Base-by-base conservation (phyloP, 2,113 vertebrate species). In the Triplophysa rosa region DNA sequence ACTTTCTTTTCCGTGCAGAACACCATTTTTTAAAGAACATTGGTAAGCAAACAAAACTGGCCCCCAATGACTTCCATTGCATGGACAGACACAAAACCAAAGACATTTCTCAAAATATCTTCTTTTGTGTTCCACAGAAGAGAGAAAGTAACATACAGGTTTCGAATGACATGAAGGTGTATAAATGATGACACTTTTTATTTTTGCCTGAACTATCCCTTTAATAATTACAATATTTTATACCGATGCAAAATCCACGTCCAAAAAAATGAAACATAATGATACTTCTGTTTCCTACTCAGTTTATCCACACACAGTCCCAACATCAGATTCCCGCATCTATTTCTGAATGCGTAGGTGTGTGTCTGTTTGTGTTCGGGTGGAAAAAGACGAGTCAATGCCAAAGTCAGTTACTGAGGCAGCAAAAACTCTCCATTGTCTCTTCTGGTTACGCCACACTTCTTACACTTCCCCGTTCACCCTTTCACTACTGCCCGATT, bases 321-420 rank as follows among this genome's bases (percentile, higher is more conserved):
- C 64, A 81, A 49, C 62, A 45, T 65, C 76, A 21, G 45, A 64
- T 84, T 23, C 71, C 9, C 84, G 69, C 70, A 33, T 37, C 26
- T 67, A 73, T 83, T 65, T 73, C 40, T 56, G 70, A 42, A 77
- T 67, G 68, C 91, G 86, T 92, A 17, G 9, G 61, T 59, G 80
- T 58, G 47, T 66, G 33, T 37, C 33, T 6, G 33, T 37, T 37
- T 37, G 12, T 71, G 45, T 63, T 59, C 21, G 42, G 23, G 58
- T 49, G 45, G 77, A 79, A 79, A 79, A 69, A 49, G 66, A 63
- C 2, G 40, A 66, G 70, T 79, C 67, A 66, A 45, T 47, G 21
- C 67, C 47, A 67, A 59, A 84, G 75, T 84, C 83, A 82, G 84
- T 64, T 80, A 65, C 84, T 91, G 89, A 90, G 89, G 89, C 89